A percentile compares a stretch with the other conserved stretches of the same genome.
Conservation (phyloP, 2,113 vertebrate genomes). For the Laticauda laticaudata region DNA sequence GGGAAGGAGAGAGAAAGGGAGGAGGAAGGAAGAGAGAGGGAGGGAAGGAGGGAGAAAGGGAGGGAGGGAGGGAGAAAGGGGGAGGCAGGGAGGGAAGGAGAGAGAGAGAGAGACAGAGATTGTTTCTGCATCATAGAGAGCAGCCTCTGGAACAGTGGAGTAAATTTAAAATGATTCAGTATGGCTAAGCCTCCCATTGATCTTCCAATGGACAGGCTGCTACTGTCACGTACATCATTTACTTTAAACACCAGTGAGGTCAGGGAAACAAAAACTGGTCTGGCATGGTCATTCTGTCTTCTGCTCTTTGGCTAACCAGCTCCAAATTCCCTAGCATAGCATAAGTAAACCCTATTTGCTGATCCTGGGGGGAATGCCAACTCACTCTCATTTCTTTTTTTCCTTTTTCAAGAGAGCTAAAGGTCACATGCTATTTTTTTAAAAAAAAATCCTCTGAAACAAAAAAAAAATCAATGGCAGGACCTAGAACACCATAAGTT, state of each 20-base stretch:
- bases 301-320: background rate
- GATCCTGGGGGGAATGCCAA: slow-evolving; percentile 18
- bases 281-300: background rate
- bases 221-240: slow-evolving; percentile 3
- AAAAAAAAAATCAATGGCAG: slow-evolving; percentile 73
- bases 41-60: background rate
- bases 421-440: slow-evolving; percentile 74
- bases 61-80: background rate
- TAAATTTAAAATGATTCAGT: slow-evolving; percentile 29
- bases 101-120: background rate
- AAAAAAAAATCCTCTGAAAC: background rate
- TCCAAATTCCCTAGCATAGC: background rate
- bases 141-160: background rate
- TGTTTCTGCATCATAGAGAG: background rate
- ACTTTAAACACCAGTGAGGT: slow-evolving; percentile 27
- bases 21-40: too few relatives aligned
- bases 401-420: slow-evolving; percentile 63
- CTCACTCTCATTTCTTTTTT: slow-evolving; percentile 52
- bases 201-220: slow-evolving; percentile 22
- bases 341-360: background rate
- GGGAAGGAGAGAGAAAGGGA: background rate
- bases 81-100: background rate
- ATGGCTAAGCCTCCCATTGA: slow-evolving; percentile 44
- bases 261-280: background rate
- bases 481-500: slow-evolving; percentile 78